Conservation (phyloP, 2,113 vertebrate species). For the Odobenus rosmarus region DNA sequence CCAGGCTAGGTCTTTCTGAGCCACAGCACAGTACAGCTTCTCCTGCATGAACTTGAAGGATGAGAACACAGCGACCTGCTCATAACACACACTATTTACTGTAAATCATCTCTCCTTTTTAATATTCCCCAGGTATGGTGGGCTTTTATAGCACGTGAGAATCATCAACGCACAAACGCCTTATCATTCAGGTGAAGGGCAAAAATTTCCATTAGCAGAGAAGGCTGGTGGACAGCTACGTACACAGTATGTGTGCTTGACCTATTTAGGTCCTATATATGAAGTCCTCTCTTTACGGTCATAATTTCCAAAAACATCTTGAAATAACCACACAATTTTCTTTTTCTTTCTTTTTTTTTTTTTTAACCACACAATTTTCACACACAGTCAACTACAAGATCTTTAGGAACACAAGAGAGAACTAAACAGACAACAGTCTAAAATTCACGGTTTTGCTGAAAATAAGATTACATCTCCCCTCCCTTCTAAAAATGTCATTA, state of each 20-base stretch:
- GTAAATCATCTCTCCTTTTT: neutral
- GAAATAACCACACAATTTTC: neutral
- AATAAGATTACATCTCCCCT: neutral
- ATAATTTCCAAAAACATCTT: neutral
- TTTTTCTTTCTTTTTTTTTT: no score
- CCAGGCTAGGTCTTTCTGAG: neutral
- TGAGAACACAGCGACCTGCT: neutral
- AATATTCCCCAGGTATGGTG: neutral
- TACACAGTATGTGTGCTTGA: fast-evolving
- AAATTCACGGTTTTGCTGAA: neutral
- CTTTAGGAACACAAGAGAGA: neutral
- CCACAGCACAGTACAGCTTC: neutral
- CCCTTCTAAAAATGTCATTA: neutral
- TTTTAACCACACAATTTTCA: neutral
- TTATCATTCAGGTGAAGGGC: fast-evolving
- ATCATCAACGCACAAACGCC: neutral
- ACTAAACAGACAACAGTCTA: neutral
- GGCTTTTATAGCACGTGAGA: fast-evolving
- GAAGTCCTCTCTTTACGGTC: neutral
- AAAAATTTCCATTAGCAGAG: fast-evolving
- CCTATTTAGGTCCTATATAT: neutral
- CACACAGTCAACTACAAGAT: neutral
- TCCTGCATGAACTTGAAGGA: neutral
- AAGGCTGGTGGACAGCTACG: fast-evolving
- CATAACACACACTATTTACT: neutral